Conservation (phyloP, 2,888 invertebrate species). For the Drosophila acutilabella region DNA sequence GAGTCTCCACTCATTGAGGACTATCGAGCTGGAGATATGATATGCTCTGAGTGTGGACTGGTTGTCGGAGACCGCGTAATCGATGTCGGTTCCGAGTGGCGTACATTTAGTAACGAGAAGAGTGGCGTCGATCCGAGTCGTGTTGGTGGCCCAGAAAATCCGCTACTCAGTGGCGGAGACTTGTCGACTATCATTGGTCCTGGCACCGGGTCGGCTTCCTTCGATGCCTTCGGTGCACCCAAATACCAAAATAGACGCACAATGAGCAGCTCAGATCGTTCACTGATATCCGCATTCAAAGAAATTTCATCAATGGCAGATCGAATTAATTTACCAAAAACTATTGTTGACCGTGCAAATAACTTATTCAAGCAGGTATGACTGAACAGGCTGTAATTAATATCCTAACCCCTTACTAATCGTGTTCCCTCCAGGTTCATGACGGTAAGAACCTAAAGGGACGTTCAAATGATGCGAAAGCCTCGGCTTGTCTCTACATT, state of each 20-base stretch:
- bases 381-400: neutral
- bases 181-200: conserved; percentile 97
- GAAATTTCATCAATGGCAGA: conserved; percentile 99
- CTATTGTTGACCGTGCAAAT: conserved; percentile 98
- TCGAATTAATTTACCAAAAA: conserved; percentile 97
- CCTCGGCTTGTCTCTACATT: conserved; percentile 99
- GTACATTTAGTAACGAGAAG: conserved; percentile 99
- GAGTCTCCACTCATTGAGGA: conserved; percentile 98
- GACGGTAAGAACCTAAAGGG: conserved; percentile 98
- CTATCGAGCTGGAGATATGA: conserved; percentile 97
- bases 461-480: conserved; percentile 98
- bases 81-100: conserved; percentile 99
- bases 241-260: conserved; percentile 91
- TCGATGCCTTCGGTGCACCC: conserved; percentile 93
- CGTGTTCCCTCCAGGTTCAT: conserved; percentile 87
- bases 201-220: conserved; percentile 92
- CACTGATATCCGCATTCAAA: conserved; percentile 97
- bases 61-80: conserved; percentile 99
- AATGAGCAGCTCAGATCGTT: conserved; percentile 97
- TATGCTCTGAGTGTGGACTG: conserved; percentile 99
- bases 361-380: conserved; percentile 96
- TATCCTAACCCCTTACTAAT: neutral
- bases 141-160: conserved; percentile 99
- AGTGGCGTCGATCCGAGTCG: conserved; percentile 98
- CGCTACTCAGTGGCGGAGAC: conserved; percentile 97